These are phyloP conservation scores for Aplysina aerophoba DNA, from an alignment of 37 sponge, comb jelly and placozoan genomes.

Conservation along the genomic window DNA sequence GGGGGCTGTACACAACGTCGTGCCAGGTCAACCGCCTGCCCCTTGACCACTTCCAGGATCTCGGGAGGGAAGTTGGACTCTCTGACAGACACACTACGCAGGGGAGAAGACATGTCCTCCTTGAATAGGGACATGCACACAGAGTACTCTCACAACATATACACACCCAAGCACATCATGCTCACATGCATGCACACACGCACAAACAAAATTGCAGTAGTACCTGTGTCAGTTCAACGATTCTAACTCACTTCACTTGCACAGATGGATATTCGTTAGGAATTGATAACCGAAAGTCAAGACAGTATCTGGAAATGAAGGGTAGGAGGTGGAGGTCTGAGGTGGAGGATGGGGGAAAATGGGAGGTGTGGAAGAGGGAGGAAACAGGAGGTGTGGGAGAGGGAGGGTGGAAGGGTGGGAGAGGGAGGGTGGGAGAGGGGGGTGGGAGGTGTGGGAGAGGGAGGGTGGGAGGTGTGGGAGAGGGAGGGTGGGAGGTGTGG, in stretches of 20 bases:
- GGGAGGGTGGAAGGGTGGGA: no score
- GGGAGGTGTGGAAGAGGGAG: no score
- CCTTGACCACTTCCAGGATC: slow-evolving; percentile 58
- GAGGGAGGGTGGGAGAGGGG: no score
- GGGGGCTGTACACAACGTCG: slow-evolving; percentile 89
- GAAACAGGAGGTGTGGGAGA: no score
- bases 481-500: no score
- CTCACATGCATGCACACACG: slow-evolving; percentile 15
- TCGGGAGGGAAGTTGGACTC: slow-evolving; percentile 81
- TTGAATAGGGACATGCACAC: not conserved
- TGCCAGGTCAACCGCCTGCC: slow-evolving; percentile 70
- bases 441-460: no score
- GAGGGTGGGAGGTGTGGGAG: no score
- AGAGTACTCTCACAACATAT: no score
- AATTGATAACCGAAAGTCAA: slow-evolving; percentile 56
- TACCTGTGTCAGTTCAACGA: not conserved
- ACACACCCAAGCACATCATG: slow-evolving; percentile 14
- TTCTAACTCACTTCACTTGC: slow-evolving; percentile 54
- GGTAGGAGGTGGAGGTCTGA: no score
- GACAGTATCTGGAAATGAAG: slow-evolving; percentile 58
- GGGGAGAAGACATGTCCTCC: not conserved
- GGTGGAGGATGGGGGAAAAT: no score
- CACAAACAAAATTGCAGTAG: not conserved
- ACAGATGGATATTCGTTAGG: slow-evolving; percentile 70
- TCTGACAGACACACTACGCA: slow-evolving; percentile 51